phyloP scores from a whole-genome alignment of 1,140 invertebrate genomes.

The Danaus plexippus region DNA sequence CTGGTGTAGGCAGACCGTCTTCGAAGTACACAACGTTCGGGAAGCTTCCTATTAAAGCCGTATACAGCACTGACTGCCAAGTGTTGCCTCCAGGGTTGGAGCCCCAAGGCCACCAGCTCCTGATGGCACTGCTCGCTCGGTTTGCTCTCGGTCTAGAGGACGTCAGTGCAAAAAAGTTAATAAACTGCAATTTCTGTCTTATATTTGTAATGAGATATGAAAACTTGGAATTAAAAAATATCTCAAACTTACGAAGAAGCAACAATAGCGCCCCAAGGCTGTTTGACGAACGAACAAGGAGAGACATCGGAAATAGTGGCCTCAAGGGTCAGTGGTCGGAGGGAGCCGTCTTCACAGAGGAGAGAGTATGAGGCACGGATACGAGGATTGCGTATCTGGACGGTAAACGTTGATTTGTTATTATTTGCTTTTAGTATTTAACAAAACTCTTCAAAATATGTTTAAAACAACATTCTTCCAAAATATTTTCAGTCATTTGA shows the following conservation, averaged over 20 bases:
- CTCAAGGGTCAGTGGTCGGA: slow-evolving; percentile 45
- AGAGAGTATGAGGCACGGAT: slow-evolving; percentile 32
- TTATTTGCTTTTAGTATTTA: too few species aligned
- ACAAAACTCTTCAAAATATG: too few species aligned
- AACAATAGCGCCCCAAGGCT: slow-evolving; percentile 73
- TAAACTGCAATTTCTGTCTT: background rate
- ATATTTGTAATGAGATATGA: too few species aligned
- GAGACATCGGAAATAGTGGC: slow-evolving; percentile 21
- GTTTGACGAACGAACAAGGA: slow-evolving; percentile 74
- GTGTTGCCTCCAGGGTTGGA: slow-evolving; percentile 24
- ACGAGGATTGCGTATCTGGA: slow-evolving; percentile 43
- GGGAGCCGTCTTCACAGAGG: slow-evolving; percentile 79
- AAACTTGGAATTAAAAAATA: too few species aligned
- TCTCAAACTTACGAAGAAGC: slow-evolving; percentile 64
- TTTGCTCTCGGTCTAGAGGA: slow-evolving; percentile 26
- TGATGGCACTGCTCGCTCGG: slow-evolving; percentile 11
- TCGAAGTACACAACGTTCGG: too few species aligned
- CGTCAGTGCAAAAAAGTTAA: slow-evolving; percentile 6
- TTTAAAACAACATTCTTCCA: too few species aligned
- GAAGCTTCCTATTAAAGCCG: too few species aligned
- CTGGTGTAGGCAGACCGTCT: too few species aligned
- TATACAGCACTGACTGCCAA: slow-evolving; percentile 21
- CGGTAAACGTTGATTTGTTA: background rate
- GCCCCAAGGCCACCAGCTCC: slow-evolving; percentile 39
- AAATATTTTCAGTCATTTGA: too few species aligned